Evolutionary conservation across 2,113 vertebrate genomes (phyloP).

Genomic region (Chelonoidis abingdonii): DNA sequence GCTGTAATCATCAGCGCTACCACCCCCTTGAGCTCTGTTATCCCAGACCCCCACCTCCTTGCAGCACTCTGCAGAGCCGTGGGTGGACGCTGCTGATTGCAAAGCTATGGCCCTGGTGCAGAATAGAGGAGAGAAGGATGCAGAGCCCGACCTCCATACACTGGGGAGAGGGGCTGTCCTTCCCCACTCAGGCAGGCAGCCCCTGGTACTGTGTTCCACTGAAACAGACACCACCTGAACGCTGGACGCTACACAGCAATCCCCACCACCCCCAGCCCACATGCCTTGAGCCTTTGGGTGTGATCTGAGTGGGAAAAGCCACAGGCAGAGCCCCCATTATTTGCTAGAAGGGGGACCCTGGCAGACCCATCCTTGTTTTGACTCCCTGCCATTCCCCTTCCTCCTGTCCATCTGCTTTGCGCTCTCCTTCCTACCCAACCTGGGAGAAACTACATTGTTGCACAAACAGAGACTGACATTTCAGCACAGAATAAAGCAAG

Average conservation of each 20-base stretch:
- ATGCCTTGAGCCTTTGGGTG: background rate
- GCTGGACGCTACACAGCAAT: accelerated
- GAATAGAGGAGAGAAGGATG: background rate
- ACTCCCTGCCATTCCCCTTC: background rate
- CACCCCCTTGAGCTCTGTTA: background rate
- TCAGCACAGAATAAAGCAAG: background rate
- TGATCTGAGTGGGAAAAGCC: background rate
- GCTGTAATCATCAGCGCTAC: background rate
- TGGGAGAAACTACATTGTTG: background rate
- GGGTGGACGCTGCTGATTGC: background rate
- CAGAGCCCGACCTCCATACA: background rate
- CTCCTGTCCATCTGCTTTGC: background rate
- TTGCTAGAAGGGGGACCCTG: background rate
- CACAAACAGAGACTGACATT: background rate
- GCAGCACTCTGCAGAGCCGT: background rate
- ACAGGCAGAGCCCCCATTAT: accelerated
- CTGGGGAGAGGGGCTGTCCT: background rate
- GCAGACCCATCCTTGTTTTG: accelerated
- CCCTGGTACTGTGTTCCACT: background rate
- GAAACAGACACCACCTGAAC: background rate
- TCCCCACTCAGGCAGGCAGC: background rate
- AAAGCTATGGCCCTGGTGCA: background rate
- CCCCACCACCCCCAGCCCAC: background rate
- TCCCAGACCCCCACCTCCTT: background rate
- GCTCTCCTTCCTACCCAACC: background rate